Base-by-base conservation (phyloP, 2,113 vertebrate species). In the Scomber colias region DNA sequence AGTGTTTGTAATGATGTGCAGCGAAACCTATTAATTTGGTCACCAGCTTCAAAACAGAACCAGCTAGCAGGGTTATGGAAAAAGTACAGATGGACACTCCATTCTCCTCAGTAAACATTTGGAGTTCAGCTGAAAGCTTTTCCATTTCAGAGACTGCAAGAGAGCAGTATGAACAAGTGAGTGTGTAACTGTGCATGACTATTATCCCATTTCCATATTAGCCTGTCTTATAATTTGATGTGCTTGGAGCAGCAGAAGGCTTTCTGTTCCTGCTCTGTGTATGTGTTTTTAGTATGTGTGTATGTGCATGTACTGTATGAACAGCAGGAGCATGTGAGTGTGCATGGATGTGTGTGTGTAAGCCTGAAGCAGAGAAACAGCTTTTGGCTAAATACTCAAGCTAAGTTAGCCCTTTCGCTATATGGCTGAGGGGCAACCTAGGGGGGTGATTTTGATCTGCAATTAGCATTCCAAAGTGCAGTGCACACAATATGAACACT, bases 41-140 rank as follows among this genome's bases (percentile, higher is more conserved):
- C 66, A 77, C 31, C 24, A 35, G 55, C 69, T 88, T 76, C 19
- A 84, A 79, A 76, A 75, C 71, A 83, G 15, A 31, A 81, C 55
- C 50, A 68, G 56, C 77, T 40, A 66, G 81, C 70, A 70, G 59
- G 62, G 53, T 71, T 81, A 55, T 70, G 76, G 67, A 82, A 80
- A 87, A 82, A 84, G 70, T 24, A 35, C 65, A 84, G 87, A 67
- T 70, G 86, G 67, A 78, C 61, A 71, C 56, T 70, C 40, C 62
- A 45, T 57, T 80, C 59, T 75, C 35, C 60, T 65, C 1, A 11
- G 78, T 90, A 90, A 91, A 89, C 73, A 88, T 71, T 84, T 75
- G 71, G 66, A 87, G 79, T 45, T 44, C 31, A 54, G 68, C 86
- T 87, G 82, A 93, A 85, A 91, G 88, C 81, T 82, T 92, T 90